A percentile compares a stretch with the other conserved stretches of the same genome.
Evolutionary conservation across 2,888 invertebrate species (phyloP).

Genomic region (Phortica magna): DNA sequence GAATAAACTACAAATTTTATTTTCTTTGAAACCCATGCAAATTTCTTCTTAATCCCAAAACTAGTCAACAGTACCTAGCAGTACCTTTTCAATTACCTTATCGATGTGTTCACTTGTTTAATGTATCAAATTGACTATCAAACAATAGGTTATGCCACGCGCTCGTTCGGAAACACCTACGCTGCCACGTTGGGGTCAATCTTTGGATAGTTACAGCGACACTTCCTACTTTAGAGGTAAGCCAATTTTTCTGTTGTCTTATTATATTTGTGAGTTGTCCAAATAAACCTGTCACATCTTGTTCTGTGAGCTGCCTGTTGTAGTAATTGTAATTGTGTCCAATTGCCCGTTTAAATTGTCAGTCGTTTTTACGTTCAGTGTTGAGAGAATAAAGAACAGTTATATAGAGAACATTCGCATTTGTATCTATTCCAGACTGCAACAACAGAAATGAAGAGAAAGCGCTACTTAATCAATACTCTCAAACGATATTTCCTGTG

Average conservation of each 20-base stretch:
- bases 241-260: conserved; percentile 51
- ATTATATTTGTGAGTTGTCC: background rate
- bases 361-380: background rate
- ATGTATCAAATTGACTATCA: conserved; percentile 65
- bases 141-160: conserved; percentile 82
- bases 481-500: conserved; percentile 63
- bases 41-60: conserved; percentile 42
- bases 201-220: conserved; percentile 79
- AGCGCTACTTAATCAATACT: conserved; percentile 38
- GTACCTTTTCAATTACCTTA: conserved; percentile 48
- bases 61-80: background rate
- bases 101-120: conserved; percentile 64
- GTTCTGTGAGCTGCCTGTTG: conserved; percentile 1
- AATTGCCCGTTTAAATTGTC: conserved; percentile 20
- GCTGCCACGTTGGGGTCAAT: conserved; percentile 82
- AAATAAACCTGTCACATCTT: background rate
- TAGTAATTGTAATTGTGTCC: background rate
- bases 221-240: conserved; percentile 81
- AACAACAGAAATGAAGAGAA: conserved; percentile 14
- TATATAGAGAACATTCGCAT: background rate
- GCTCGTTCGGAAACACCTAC: conserved; percentile 87
- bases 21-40: conserved; percentile 26
- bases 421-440: conserved; percentile 14
- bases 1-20: conserved; percentile 61
- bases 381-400: background rate